Base-by-base conservation (phyloP, 1,140 invertebrate genomes). In the Oscheius sp. region DNA sequence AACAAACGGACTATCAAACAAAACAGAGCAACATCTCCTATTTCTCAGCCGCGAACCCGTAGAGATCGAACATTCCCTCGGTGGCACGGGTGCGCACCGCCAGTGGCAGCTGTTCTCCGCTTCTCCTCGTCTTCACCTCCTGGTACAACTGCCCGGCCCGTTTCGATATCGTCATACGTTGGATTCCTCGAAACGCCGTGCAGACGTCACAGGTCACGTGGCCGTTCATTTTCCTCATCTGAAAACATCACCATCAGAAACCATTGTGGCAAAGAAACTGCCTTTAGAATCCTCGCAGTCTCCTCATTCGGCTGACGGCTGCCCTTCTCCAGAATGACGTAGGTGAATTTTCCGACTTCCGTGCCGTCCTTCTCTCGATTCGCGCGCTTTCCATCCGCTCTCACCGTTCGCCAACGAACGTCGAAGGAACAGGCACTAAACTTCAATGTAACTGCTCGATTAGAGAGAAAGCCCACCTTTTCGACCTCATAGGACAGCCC, bases 111-210 rank as follows among this genome's bases (percentile, higher is more conserved):
- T 63, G 2, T 35, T 71, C 68, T 34, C 68, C 68, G 31, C 63
- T 42, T 23, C 68, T 36, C 26, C 68, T 36, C 1, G 4, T 36
- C 3, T 38, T 31, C 3, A 71, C 23, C 49, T 38, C 61, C 15
- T 34, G 23, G 36, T 75, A 75, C 31, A 70, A 49, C 32, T 62
- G 23, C 18, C 66, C 68, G 18, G 58, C 73, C 49, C 62, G 36
- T 46, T 75, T 75, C 3, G 74, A 75, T 38, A 75, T 45, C 2
- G 68, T 71, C 29, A 75, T 45, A 15, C 74, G 68, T 31, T 75
- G 74, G n/a, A 75, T 71, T 72, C 74, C 74, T 13, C 59, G 61
- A 29, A 75, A 75, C 2, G 68, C 74, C 2, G 74, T 75, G 49
- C 74, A 75, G 10, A 46, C 63, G 31, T 70, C 69, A 32, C 68